Evolutionary conservation across 2,888 invertebrate genomes (phyloP).

Genomic region (Caenorhabditis sulstoni): DNA sequence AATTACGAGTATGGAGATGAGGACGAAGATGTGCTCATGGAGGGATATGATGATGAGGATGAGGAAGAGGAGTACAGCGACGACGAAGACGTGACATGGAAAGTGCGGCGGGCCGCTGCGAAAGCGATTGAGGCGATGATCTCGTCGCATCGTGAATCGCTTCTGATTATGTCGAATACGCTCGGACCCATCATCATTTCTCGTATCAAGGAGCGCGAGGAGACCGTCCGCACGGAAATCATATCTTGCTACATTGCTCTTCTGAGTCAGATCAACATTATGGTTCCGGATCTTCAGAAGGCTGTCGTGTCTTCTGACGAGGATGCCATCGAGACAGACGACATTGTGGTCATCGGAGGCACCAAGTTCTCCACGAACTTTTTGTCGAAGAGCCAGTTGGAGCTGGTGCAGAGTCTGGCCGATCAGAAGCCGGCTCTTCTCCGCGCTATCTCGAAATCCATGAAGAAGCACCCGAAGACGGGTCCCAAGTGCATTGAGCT

Average conservation of each 20-base stretch:
- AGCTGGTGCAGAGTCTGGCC: slow-evolving; percentile 34
- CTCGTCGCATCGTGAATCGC: slow-evolving; percentile 91
- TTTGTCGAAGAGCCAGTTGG: slow-evolving; percentile 40
- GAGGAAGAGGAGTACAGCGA: slow-evolving; percentile 91
- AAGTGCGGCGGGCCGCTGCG: slow-evolving; percentile 91
- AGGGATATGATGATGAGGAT: slow-evolving; percentile 85
- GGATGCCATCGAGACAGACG: slow-evolving; percentile 47
- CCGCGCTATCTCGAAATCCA: slow-evolving; percentile 88
- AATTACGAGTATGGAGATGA: slow-evolving; percentile 95
- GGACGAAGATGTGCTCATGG: slow-evolving; percentile 81
- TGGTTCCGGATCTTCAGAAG: slow-evolving; percentile 56
- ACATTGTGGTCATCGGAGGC: slow-evolving; percentile 40
- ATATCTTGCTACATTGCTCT: slow-evolving; percentile 96
- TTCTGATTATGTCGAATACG: slow-evolving; percentile 90
- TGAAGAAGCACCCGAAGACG: slow-evolving; percentile 87
- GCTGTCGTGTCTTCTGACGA: slow-evolving; percentile 30
- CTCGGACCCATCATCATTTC: slow-evolving; percentile 93
- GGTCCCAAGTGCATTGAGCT: slow-evolving; percentile 93
- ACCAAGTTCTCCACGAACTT: slow-evolving; percentile 34
- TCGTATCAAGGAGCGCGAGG: slow-evolving; percentile 88
- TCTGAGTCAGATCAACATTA: slow-evolving; percentile 90
- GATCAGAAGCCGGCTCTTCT: slow-evolving; percentile 26
- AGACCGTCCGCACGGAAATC: slow-evolving; percentile 94
- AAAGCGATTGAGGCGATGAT: slow-evolving; percentile 94
- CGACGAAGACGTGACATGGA: slow-evolving; percentile 99